phyloP scores from a whole-genome alignment of 1,140 invertebrate species.

The Trinorchestia longiramus region DNA sequence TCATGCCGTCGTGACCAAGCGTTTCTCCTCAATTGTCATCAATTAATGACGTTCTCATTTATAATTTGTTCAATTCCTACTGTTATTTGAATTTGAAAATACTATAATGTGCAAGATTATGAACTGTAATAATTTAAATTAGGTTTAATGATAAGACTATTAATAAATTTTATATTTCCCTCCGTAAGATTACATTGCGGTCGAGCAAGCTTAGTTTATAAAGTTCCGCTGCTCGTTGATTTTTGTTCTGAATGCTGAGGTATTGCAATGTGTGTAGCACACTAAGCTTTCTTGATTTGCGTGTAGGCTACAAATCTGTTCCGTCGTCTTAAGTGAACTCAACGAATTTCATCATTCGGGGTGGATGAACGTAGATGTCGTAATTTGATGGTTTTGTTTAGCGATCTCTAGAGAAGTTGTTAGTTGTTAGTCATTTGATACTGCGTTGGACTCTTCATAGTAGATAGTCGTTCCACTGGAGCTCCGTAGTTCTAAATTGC shows the following conservation, averaged over 20 bases:
- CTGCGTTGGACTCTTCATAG: not conserved
- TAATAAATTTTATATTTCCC: not conserved
- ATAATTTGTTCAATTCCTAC: not conserved
- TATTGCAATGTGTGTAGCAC: not conserved
- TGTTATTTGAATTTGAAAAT: not conserved
- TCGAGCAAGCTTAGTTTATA: not conserved
- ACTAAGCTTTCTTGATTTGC: not conserved
- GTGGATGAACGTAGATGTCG: not conserved
- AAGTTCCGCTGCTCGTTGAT: not conserved
- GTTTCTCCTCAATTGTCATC: not conserved
- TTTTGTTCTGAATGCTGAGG: not conserved
- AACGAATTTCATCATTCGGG: not conserved
- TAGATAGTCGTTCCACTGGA: not conserved
- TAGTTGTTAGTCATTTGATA: slow-evolving; percentile 9
- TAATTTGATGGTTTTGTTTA: not conserved
- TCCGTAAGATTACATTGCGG: not conserved
- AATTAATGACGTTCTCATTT: not conserved
- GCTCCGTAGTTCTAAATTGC: not conserved
- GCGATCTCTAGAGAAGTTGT: not conserved
- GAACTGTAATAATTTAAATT: not conserved
- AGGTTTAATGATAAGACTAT: not conserved
- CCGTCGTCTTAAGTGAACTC: not conserved
- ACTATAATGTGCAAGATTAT: not conserved
- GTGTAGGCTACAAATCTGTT: not conserved
- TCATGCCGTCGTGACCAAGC: not conserved